Percentiles rank a stretch among this genome's conserved stretches.
These are phyloP conservation scores for Myotis vivesi DNA, from an alignment of 2,797 vertebrate species.

Conservation along the genomic window DNA sequence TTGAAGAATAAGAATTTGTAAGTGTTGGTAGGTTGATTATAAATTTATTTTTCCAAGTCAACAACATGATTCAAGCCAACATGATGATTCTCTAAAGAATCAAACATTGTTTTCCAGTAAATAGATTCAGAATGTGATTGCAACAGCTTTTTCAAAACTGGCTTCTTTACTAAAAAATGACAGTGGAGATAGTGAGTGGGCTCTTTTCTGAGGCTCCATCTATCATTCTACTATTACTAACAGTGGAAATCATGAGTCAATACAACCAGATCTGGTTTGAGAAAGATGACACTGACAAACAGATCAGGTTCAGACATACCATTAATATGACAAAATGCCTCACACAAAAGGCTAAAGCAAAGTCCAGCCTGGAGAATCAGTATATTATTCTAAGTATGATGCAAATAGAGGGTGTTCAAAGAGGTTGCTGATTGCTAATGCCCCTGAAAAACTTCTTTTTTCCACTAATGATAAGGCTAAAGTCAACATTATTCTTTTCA, in stretches of 20 bases:
- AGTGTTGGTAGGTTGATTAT: neutral
- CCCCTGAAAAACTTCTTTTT: neutral
- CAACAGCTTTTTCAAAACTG: neutral
- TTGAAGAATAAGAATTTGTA: slow-evolving; percentile 33
- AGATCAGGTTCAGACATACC: neutral
- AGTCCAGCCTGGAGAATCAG: neutral
- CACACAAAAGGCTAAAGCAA: neutral
- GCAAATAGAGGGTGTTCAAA: neutral
- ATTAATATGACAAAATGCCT: neutral
- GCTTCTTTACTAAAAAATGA: neutral
- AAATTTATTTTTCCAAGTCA: slow-evolving; percentile 51
- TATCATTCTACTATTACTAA: neutral
- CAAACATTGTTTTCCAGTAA: neutral
- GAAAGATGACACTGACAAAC: slow-evolving; percentile 27
- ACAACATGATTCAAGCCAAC: neutral
- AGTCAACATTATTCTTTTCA: neutral
- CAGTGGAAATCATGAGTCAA: slow-evolving; percentile 1
- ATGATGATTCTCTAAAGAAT: neutral
- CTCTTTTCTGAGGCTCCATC: neutral
- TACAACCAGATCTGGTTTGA: neutral
- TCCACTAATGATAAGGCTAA: neutral
- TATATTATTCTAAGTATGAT: neutral
- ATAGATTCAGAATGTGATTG: neutral
- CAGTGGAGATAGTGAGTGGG: neutral
- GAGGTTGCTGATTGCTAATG: neutral